These are phyloP conservation scores for Theonella swinhoei DNA, from an alignment of 37 sponge, comb jelly and placozoan genomes.

Conservation along the genomic window DNA sequence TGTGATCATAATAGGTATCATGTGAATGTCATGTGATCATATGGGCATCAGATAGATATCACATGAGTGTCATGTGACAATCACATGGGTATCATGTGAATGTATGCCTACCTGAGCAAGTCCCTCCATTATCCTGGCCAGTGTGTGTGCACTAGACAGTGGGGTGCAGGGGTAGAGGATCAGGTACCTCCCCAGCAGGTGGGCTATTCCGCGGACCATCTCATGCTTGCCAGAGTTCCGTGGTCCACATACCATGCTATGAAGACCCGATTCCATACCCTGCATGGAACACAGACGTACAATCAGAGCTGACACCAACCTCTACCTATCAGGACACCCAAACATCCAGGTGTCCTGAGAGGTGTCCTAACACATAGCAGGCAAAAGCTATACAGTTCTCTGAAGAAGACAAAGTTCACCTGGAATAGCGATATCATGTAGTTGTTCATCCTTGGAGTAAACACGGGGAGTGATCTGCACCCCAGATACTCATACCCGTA, in stretches of 20 bases:
- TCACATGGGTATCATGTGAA: not conserved
- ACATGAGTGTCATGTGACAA: too few relatives aligned
- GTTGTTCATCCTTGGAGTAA: slow-evolving; percentile 54
- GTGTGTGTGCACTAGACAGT: slow-evolving; percentile 28
- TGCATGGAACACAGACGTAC: not conserved
- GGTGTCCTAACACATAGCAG: too few relatives aligned
- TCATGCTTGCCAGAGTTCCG: slow-evolving; percentile 53
- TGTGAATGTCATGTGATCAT: too few relatives aligned
- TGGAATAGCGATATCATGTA: slow-evolving; percentile 64
- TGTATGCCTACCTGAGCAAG: slow-evolving; percentile 41
- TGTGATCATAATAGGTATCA: not conserved
- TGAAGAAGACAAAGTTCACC: too few relatives aligned
- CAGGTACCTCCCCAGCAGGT: slow-evolving; percentile 61
- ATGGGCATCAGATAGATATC: too few relatives aligned
- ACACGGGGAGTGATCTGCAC: slow-evolving; percentile 44
- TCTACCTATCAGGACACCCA: too few relatives aligned
- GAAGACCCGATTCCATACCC: slow-evolving; percentile 32
- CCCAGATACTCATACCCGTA: slow-evolving; percentile 76
- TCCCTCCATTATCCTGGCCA: slow-evolving; percentile 55
- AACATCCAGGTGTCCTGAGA: too few relatives aligned
- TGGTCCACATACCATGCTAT: slow-evolving; percentile 54
- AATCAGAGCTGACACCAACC: too few relatives aligned
- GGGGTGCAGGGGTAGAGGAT: slow-evolving; percentile 39
- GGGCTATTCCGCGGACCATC: slow-evolving; percentile 51
- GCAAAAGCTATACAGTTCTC: too few relatives aligned